Evolutionary conservation across 1,140 invertebrate species (phyloP), one percentile per base, ranked within the genome.

Genomic region (Leptinotarsa undecemlineata): DNA sequence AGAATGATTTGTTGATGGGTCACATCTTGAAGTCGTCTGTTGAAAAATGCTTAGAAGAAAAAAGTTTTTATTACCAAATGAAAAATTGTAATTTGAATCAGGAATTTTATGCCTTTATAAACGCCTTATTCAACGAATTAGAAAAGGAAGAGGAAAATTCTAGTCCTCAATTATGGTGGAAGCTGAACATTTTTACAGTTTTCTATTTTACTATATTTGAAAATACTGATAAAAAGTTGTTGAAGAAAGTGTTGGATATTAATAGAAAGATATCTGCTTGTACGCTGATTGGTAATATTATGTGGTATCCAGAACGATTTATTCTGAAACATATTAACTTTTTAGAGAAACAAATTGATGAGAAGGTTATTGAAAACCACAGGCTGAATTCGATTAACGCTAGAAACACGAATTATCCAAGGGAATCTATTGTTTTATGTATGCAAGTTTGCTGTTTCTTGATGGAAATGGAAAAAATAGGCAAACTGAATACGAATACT

Each of bases 301-400:
- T 95, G 48, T 96, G 94, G 94, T 90, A 92, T 81, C 93, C 95
- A 6, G 93, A 92, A 83, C 87, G 89, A 76, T 96, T 96, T 85
- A 86, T 95, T 17, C 84, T 89, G 48, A 87, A 87, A 77, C 89
- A 91, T 85, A 82, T 92, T 48, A 87, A 89, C 71, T 86, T 89
- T 61, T 84, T 90, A 74, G 82, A 85, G 71, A 89, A 90, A 80
- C 85, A 87, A 71, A 81, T 91, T 47, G 90, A 92, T 82, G 88
- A 88, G 64, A 93, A 92, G 85, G 82, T 88, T 61, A 84, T 89
- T 69, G 86, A 86, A 23, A 87, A 86, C 76, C 80, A 87, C 72
- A 86, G 91, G 26, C 85, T 89, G 75, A 81, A 84, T 4, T 91
- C 89, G 83, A 87, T 94, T 57, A 85, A 86, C 57, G 81, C 84